These are phyloP conservation scores for Narcine bancroftii DNA, from an alignment of 2,113 vertebrate species.

Conservation along the genomic window DNA sequence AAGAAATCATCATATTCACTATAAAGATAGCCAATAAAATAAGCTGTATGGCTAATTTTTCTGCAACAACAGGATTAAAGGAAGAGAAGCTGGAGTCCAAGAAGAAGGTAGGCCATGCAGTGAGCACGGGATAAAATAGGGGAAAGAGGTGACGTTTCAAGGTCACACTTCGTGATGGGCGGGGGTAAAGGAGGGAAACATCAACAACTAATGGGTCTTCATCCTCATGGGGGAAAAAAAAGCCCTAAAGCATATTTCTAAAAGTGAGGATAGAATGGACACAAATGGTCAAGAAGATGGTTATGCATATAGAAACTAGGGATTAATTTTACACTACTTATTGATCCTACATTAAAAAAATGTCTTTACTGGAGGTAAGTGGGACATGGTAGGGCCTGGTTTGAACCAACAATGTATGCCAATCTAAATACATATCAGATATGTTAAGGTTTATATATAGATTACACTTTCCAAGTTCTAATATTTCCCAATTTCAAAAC, in stretches of 20 bases:
- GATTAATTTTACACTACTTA: neutral
- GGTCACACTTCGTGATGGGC: neutral
- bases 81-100: neutral
- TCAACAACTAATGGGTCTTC: neutral
- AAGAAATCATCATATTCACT: neutral
- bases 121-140: neutral
- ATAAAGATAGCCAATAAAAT: neutral
- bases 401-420: neutral
- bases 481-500: too few species aligned
- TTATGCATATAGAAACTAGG: neutral
- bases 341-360: neutral
- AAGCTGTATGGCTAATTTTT: neutral
- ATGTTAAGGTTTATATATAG: neutral
- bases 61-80: neutral
- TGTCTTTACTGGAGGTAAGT: neutral
- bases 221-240: neutral
- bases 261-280: neutral
- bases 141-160: neutral
- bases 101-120: neutral
- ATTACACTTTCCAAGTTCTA: too few species aligned
- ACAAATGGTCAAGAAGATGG: neutral
- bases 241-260: too few species aligned
- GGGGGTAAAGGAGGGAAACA: neutral
- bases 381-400: neutral
- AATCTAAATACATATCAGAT: neutral